These are phyloP conservation scores for Brienomyrus brachyistius DNA, from an alignment of 2,113 vertebrate species.

Conservation along the genomic window DNA sequence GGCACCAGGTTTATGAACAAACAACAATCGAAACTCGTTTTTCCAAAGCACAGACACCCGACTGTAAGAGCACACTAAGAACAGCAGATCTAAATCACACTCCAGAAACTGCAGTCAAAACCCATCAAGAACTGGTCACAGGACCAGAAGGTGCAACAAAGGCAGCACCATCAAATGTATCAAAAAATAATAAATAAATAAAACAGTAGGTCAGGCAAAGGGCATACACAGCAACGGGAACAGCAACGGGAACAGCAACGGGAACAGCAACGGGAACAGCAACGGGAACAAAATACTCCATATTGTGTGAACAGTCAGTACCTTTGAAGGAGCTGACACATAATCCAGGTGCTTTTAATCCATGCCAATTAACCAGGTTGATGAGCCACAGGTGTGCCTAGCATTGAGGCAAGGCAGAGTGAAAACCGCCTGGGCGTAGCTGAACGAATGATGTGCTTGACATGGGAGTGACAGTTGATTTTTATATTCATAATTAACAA, in stretches of 20 bases:
- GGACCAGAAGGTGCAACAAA: background rate
- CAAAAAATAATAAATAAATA: background rate
- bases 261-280: background rate
- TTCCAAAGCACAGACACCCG: no score
- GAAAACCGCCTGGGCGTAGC: background rate
- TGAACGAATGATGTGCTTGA: background rate
- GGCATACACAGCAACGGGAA: background rate
- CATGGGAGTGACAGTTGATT: background rate
- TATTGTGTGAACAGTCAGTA: background rate
- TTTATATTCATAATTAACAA: background rate
- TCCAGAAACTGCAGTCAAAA: background rate
- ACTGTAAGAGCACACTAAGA: no score
- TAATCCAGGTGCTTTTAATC: background rate
- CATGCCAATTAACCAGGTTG: background rate
- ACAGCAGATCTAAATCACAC: background rate
- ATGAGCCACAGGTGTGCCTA: background rate
- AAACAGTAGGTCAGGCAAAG: background rate
- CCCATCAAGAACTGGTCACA: background rate
- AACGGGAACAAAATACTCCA: background rate
- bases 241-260: background rate
- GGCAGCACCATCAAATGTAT: background rate
- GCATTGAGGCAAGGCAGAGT: background rate
- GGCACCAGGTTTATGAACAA: no score
- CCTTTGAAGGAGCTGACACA: background rate
- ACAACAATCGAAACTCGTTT: no score